phyloP scores from a whole-genome alignment of 2,797 vertebrate species.

The Hipposideros larvatus region DNA sequence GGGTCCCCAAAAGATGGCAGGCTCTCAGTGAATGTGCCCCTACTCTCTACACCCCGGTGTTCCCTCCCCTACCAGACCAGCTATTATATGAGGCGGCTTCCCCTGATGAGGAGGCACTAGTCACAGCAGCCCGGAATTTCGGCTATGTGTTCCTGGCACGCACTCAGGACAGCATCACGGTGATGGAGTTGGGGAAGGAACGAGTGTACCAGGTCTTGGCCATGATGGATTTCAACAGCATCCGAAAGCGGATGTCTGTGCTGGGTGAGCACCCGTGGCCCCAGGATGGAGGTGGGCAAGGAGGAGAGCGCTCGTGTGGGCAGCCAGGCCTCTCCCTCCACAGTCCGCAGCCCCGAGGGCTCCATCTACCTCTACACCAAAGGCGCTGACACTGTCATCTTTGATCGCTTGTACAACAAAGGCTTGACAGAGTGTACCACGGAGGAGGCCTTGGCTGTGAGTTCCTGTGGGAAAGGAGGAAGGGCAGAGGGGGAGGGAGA shows the following conservation, averaged over 20 bases:
- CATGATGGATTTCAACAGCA: slow-evolving; percentile 96
- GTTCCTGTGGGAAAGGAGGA: slow-evolving; percentile 54
- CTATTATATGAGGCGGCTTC: slow-evolving; percentile 96
- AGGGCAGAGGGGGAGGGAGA: neutral
- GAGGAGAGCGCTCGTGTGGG: accelerated
- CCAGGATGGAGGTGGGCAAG: accelerated
- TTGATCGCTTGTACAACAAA: slow-evolving; percentile 89
- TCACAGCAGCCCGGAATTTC: slow-evolving; percentile 92
- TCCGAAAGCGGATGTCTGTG: slow-evolving; percentile 97
- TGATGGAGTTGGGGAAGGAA: slow-evolving; percentile 92
- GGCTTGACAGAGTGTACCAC: slow-evolving; percentile 85
- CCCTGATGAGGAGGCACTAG: slow-evolving; percentile 95
- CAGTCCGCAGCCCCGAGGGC: slow-evolving; percentile 94
- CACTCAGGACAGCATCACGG: slow-evolving; percentile 92
- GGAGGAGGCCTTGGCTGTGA: slow-evolving; percentile 92
- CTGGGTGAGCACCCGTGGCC: slow-evolving; percentile 89
- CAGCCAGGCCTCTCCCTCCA: slow-evolving; percentile 4
- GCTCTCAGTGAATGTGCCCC: neutral
- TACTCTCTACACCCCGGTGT: accelerated
- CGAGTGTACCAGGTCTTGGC: slow-evolving; percentile 93
- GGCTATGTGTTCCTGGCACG: slow-evolving; percentile 94
- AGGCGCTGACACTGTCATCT: slow-evolving; percentile 95
- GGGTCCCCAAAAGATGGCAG: neutral
- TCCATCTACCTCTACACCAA: slow-evolving; percentile 95
- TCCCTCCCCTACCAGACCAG: slow-evolving; percentile 85